Evolutionary conservation across 1,140 invertebrate species (phyloP), one percentile per base, ranked within the genome.

Genomic region (Drosophila pseudoananassae): DNA sequence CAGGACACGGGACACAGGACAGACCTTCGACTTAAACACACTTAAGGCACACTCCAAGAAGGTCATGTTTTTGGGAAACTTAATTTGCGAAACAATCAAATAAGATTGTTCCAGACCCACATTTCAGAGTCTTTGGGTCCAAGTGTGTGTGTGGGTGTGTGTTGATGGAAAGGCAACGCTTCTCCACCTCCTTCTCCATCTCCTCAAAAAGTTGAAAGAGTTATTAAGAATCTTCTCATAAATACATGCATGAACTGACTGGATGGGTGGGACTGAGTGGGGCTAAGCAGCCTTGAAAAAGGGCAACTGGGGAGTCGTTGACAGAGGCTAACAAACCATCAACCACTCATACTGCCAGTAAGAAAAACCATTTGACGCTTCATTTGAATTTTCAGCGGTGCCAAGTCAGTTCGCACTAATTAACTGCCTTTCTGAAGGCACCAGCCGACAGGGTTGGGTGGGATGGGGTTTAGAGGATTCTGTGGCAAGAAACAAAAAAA

Each of bases 61-160:
- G 36, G 54, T 72, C 31, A 25, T 79, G 76, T 79, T 60, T 71
- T 75, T 54, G 59, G 74, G 63, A 61, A 61, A 79, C 43, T 80
- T 75, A 70, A 71, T 75, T 79, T 79, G 63, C 50, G 71, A 53
- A 79, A 79, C 76, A 79, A 75, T 79, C 61, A 79, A 79, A 80
- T 71, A 70, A 59, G 71, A 80, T 80, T 75, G 55, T 47, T 71
- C 33, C 56, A 78, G 49, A 49, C 55, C 36, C 33, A 10, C 33
- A n/a, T 54, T 66, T 72, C 46, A 29, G 33, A 54, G 59, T 29
- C 9, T 40, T 50, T 38, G 23, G 69, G 52, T 59, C 66, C 40
- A 60, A 45, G 58, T 51, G 46, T 47, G 23, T 14, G 36, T 45
- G 23, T 14, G 45, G 36, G 17, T 46, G 53, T 50, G 9, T 46